Evolutionary conservation across 2,113 vertebrate species (phyloP).

Genomic region (Cyprinodon tularosa): DNA sequence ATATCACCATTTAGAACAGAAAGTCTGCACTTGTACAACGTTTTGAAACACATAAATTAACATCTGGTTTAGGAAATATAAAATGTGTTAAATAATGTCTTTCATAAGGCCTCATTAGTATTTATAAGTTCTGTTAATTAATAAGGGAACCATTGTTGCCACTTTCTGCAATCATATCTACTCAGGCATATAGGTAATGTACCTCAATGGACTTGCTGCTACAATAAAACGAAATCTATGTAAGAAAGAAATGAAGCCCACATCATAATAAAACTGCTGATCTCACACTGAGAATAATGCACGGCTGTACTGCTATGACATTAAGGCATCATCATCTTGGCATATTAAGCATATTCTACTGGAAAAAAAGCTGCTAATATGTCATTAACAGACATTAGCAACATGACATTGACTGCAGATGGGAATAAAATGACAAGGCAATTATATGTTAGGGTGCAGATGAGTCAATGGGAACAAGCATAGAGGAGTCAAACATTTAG

Average conservation of each 20-base stretch:
- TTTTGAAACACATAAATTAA: no score
- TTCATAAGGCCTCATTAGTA: not conserved
- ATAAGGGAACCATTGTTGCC: not conserved
- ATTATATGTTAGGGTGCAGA: slow-evolving; percentile 49
- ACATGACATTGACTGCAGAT: slow-evolving; percentile 63
- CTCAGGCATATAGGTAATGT: not conserved
- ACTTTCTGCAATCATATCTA: no score
- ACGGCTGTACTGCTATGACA: slow-evolving; percentile 4
- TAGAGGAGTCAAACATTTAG: not conserved
- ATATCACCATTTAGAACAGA: no score
- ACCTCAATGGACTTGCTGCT: not conserved
- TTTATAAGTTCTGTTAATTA: not conserved
- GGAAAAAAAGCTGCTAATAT: slow-evolving; percentile 37
- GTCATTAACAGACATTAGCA: slow-evolving; percentile 68
- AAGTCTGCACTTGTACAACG: no score
- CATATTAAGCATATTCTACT: slow-evolving; percentile 26
- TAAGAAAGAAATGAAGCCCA: not conserved
- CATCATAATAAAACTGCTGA: slow-evolving; percentile 16
- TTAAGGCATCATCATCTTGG: slow-evolving; percentile 33
- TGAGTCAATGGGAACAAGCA: slow-evolving; percentile 22
- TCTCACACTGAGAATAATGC: slow-evolving; percentile 43
- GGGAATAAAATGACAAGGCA: slow-evolving; percentile 60
- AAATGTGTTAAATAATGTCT: not conserved
- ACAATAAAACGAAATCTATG: not conserved
- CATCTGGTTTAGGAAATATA: not conserved